Evolutionary conservation across 2,113 vertebrate genomes (phyloP).

Genomic region (Chaenocephalus aceratus): DNA sequence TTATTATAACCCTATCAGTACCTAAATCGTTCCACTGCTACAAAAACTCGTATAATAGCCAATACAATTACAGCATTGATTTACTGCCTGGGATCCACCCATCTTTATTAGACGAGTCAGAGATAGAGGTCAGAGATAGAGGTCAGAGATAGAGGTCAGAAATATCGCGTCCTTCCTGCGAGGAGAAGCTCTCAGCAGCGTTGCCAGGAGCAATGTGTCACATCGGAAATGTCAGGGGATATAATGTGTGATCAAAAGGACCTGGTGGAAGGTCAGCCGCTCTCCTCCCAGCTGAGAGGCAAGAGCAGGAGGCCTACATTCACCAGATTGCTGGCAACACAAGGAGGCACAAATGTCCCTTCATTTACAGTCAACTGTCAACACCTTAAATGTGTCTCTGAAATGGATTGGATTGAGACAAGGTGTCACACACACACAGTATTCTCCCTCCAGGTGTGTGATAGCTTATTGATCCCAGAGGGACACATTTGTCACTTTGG

Average conservation of each 20-base stretch:
- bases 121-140: too few species aligned
- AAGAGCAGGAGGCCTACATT: constrained; percentile 45
- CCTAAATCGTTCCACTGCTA: constrained; percentile 1
- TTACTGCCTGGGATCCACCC: constrained; percentile 35
- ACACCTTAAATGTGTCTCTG: constrained; percentile 53
- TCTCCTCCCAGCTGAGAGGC: constrained; percentile 64
- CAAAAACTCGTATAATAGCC: constrained; percentile 2
- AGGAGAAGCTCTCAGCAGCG: constrained; percentile 61
- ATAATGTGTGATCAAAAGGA: constrained; percentile 82
- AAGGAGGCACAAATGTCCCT: constrained; percentile 62
- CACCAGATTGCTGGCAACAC: constrained; percentile 52
- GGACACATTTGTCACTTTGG: constrained; percentile 41
- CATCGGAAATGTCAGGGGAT: constrained; percentile 79
- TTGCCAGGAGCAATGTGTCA: constrained; percentile 71
- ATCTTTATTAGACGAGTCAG: constrained; percentile 42
- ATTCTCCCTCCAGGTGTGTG: constrained; percentile 27
- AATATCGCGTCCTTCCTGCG: constrained; percentile 62
- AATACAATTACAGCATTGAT: constrained; percentile 12
- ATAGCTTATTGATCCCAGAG: constrained; percentile 44
- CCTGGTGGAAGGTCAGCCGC: constrained; percentile 78
- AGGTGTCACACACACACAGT: constrained; percentile 11
- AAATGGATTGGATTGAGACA: constrained; percentile 41
- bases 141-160: constrained; percentile 58
- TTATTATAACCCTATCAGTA: background rate
- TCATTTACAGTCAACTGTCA: constrained; percentile 51